phyloP scores from a whole-genome alignment of 1,140 invertebrate species.

The Drosophila repletoides region DNA sequence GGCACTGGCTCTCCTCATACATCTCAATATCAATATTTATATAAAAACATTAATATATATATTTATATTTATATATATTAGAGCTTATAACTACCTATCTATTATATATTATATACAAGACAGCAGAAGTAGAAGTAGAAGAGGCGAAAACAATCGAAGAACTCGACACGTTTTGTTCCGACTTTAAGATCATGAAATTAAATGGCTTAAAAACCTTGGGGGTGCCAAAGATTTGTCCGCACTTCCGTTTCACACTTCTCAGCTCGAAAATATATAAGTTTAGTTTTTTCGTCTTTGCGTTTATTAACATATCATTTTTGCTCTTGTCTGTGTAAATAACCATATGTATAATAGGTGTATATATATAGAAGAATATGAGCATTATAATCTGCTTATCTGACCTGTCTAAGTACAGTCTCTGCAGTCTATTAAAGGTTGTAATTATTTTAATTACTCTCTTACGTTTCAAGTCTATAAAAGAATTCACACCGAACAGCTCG shows the following conservation, averaged over 20 bases:
- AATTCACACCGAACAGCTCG: too few species aligned
- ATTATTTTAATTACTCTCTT: too few species aligned
- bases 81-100: too few species aligned
- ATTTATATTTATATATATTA: neutral
- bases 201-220: constrained; percentile 68
- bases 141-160: constrained; percentile 60
- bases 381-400: too few species aligned
- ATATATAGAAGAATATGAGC: too few species aligned
- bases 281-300: constrained; percentile 25
- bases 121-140: constrained; percentile 33
- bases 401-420: constrained; percentile 1
- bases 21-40: constrained; percentile 31
- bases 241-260: constrained; percentile 76
- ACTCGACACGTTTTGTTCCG: constrained; percentile 41
- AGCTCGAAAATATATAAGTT: constrained; percentile 37
- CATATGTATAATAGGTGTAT: too few species aligned
- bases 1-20: too few species aligned
- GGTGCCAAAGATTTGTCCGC: constrained; percentile 61
- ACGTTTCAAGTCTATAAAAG: too few species aligned
- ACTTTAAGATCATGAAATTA: constrained; percentile 75
- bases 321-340: constrained; percentile 19
- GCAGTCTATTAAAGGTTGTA: constrained; percentile 3
- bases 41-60: constrained; percentile 9
- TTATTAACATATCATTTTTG: constrained; percentile 59
- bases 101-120: constrained; percentile 2